Percentiles rank a stretch among this genome's conserved stretches.
Conservation (phyloP, 2,797 vertebrate genomes). For the Anableps anableps region DNA sequence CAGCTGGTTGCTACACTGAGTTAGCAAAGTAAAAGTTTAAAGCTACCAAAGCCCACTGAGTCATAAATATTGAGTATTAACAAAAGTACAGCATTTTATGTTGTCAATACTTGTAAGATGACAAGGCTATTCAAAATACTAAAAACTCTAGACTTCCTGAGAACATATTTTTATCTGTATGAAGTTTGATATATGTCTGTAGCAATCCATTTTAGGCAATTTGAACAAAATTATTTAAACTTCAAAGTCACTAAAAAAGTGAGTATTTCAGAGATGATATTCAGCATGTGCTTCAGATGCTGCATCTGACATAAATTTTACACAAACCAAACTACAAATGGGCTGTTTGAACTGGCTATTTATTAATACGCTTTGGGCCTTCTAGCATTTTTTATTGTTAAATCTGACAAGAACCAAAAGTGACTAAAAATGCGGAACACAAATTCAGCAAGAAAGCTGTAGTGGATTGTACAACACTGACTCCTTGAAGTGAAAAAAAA, state of each 20-base stretch:
- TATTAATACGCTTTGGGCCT: conserved; percentile 30
- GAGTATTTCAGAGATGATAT: neutral
- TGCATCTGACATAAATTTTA: conserved; percentile 7
- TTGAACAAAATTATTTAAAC: neutral
- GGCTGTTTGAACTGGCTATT: conserved; percentile 19
- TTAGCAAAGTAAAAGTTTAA: neutral
- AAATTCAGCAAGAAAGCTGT: neutral
- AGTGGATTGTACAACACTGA: neutral
- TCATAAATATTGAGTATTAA: neutral
- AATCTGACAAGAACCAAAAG: neutral
- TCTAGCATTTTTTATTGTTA: conserved; percentile 7
- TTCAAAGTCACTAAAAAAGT: neutral
- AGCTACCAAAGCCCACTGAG: neutral
- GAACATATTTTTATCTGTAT: neutral
- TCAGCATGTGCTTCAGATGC: neutral
- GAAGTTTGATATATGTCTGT: neutral
- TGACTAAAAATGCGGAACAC: neutral
- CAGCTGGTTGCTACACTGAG: neutral
- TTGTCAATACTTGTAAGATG: neutral
- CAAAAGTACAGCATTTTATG: neutral
- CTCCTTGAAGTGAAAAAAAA: conserved; percentile 1
- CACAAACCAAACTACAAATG: conserved; percentile 10
- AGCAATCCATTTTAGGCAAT: neutral
- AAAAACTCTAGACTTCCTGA: neutral
- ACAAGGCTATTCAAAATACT: neutral